Evolutionary conservation across 2,888 invertebrate species (phyloP).

Genomic region (Cosmia pyralina): DNA sequence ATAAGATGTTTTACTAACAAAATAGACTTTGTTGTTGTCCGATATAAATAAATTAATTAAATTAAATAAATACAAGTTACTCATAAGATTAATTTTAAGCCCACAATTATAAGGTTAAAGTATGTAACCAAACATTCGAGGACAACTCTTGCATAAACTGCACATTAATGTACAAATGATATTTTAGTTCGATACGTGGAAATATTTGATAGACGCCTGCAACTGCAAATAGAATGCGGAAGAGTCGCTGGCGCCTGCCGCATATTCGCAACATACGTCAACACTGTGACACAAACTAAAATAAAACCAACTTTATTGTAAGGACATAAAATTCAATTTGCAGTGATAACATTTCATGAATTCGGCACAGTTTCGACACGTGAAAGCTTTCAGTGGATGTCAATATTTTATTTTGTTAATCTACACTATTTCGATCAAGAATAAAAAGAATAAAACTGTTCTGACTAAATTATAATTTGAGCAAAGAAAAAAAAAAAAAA

Average conservation of each 20-base stretch:
- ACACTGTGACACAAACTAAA: conserved; percentile 16
- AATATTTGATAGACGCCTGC: conserved; percentile 54
- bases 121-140: not conserved
- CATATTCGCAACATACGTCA: conserved; percentile 42
- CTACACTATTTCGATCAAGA: not conserved
- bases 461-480: not conserved
- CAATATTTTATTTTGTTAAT: conserved; percentile 15
- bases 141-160: not conserved
- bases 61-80: too few relatives aligned
- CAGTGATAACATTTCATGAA: not conserved
- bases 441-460: not conserved
- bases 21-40: too few relatives aligned
- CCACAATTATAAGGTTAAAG: not conserved
- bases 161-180: conserved; percentile 18
- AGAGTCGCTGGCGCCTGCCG: conserved; percentile 54
- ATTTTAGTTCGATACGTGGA: conserved; percentile 60
- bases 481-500: too few relatives aligned
- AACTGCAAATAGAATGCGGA: conserved; percentile 70
- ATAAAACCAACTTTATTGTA: not conserved
- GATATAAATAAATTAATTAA: too few relatives aligned
- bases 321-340: conserved; percentile 15
- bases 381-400: conserved; percentile 9
- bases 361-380: not conserved
- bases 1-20: too few relatives aligned
- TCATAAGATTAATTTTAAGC: not conserved